A percentile compares a stretch with the other conserved stretches of the same genome.
These are phyloP conservation scores for Anas bahamensis DNA, from an alignment of 2,797 vertebrate species.

Conservation along the genomic window DNA sequence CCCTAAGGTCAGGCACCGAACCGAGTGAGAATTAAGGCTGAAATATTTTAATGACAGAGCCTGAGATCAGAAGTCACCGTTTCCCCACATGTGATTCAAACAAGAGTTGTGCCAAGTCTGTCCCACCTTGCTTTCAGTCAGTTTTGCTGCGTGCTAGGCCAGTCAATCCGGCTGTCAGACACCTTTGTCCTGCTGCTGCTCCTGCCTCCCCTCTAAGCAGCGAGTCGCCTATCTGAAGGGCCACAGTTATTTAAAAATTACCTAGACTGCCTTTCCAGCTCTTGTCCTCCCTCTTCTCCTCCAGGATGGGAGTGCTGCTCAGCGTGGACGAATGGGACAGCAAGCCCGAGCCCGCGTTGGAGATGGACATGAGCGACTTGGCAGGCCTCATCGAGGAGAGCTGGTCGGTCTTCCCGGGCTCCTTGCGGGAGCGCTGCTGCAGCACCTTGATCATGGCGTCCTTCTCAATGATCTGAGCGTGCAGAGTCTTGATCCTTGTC, in stretches of 20 bases:
- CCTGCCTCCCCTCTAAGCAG: background rate
- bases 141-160: background rate
- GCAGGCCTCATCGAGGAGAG: constrained; percentile 95
- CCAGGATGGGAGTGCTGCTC: constrained; percentile 92
- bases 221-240: fast-evolving
- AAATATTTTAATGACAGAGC: background rate
- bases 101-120: background rate
- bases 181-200: background rate
- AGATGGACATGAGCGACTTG: constrained; percentile 98
- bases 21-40: background rate
- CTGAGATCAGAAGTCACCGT: background rate
- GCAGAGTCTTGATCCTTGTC: constrained; percentile 94
- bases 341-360: constrained; percentile 89
- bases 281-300: constrained; percentile 92
- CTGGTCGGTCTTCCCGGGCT: constrained; percentile 89
- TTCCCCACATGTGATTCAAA: background rate
- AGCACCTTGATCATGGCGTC: constrained; percentile 99
- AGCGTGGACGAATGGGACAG: constrained; percentile 90
- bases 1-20: background rate
- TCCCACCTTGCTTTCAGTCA: background rate
- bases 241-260: constrained; percentile 58
- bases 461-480: constrained; percentile 99
- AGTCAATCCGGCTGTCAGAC: background rate
- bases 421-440: constrained; percentile 96
- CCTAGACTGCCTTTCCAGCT: constrained; percentile 98